Evolutionary conservation across 1,140 invertebrate species (phyloP).

Genomic region (Pseudachorutes palmiensis): DNA sequence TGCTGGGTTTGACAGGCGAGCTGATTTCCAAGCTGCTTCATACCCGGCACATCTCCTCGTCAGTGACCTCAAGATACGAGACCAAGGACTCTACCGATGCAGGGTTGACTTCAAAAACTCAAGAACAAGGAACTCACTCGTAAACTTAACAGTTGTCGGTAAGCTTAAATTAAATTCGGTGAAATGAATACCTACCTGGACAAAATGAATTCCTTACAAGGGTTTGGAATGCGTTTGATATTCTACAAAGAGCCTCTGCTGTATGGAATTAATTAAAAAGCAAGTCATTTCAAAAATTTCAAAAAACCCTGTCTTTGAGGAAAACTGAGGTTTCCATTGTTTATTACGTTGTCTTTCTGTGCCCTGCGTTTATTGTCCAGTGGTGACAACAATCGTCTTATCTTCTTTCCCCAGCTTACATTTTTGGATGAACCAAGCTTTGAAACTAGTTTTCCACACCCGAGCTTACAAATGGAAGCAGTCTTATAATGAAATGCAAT

Average conservation of each 20-base stretch:
- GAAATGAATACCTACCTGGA: neutral
- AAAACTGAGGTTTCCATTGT: neutral
- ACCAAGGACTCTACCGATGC: constrained; percentile 73
- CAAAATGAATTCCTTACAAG: neutral
- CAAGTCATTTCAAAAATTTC: neutral
- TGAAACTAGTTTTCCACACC: neutral
- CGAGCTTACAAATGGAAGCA: neutral
- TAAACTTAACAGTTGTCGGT: constrained; percentile 86
- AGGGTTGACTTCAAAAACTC: constrained; percentile 83
- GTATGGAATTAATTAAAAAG: neutral
- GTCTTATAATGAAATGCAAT: too few relatives aligned
- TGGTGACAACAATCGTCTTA: neutral
- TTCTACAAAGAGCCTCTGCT: neutral
- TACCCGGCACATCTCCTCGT: constrained; percentile 64
- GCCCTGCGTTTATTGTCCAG: neutral
- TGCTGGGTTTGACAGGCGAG: constrained; percentile 37
- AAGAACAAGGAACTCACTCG: constrained; percentile 78
- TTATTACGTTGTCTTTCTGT: neutral
- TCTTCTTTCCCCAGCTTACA: neutral
- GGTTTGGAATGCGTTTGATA: neutral
- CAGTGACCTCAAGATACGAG: constrained; percentile 65
- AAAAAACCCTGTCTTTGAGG: neutral
- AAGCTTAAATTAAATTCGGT: constrained; percentile 42
- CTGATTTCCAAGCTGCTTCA: constrained; percentile 38
- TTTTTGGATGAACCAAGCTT: neutral